Base-by-base conservation (phyloP, 2,113 vertebrate species). In the Plecturocebus donacophilus region DNA sequence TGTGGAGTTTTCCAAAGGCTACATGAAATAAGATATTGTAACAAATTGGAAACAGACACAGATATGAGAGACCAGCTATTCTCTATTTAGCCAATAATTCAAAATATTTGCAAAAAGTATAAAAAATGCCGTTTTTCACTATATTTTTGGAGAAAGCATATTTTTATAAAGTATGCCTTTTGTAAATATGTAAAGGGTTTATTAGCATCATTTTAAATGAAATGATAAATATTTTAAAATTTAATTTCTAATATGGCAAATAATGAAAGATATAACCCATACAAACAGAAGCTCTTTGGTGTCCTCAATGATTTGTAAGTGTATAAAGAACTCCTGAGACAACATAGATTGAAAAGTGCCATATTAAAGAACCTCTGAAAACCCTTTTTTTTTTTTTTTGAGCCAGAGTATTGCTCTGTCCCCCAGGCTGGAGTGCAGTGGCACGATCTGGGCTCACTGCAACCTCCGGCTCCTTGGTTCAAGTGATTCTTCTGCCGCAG, bases 1-100 rank as follows among this genome's bases (percentile, higher is more conserved):
- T 68, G 25, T 81, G 16, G 40, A 64, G n/a, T 80, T 95, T 89
- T 96, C 79, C 14, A 95, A 88, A 70, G 30, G 35, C 83, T 88
- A 85, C 30, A 1, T 61, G 40, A 95, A 84, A 89, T 85, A 25
- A 85, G 35, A 75, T 75, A 66, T 30, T 87, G 8, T 17, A 93
- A 89, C 35, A 81, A 54, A 89, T 42, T 91, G 32, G 21, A 93
- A 40, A 77, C 4, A 30, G 61, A 88, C 77, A 35, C 45, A 91
- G 21, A 54, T 87, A 76, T 23, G 13, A 73, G 23, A 87, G 73
- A 9, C 27, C 42, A 90, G 75, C 25, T 58, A 68, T 68, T 14
- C 8, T 75, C 64, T 84, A 92, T 80, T 68, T 79, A 96, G 5
- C 5, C 30, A 73, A 21, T 49, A 89, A 81, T 58, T 86, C 47